Percentiles rank a stretch among this genome's conserved stretches.
These are phyloP conservation scores for Asarcornis scutulata DNA, from an alignment of 2,113 vertebrate genomes.

Conservation along the genomic window DNA sequence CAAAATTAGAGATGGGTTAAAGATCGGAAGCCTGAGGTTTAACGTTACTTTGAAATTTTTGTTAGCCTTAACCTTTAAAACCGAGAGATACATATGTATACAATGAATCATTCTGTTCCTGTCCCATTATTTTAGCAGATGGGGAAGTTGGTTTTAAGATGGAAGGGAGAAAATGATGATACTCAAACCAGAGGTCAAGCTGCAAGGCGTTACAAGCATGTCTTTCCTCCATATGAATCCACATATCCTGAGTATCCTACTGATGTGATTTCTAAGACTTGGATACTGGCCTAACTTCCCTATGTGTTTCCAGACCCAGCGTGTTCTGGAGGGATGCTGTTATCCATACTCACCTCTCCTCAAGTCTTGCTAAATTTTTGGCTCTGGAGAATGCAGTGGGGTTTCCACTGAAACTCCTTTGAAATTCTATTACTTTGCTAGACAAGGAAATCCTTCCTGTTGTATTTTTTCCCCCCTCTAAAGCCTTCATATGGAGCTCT, in stretches of 20 bases:
- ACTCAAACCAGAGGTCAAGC: conserved; percentile 15
- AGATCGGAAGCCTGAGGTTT: conserved; percentile 56
- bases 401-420: not conserved
- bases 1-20: conserved; percentile 62
- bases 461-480: rapidly evolving
- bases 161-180: conserved; percentile 27
- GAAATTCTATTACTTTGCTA: not conserved
- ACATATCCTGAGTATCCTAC: not conserved
- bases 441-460: not conserved
- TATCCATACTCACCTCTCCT: not conserved
- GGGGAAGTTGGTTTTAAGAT: conserved; percentile 3
- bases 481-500: not conserved
- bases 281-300: not conserved
- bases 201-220: not conserved
- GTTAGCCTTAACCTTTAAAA: conserved; percentile 34
- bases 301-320: not conserved
- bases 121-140: not conserved
- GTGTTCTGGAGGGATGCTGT: not conserved
- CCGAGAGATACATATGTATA: not conserved
- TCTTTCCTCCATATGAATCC: not conserved
- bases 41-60: conserved; percentile 49
- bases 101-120: conserved; percentile 41
- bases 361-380: not conserved
- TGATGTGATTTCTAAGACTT: not conserved
- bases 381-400: not conserved